Evolutionary conservation across 2,888 invertebrate genomes (phyloP), one percentile per base, ranked within the genome.

Genomic region (Papilio demoleus): DNA sequence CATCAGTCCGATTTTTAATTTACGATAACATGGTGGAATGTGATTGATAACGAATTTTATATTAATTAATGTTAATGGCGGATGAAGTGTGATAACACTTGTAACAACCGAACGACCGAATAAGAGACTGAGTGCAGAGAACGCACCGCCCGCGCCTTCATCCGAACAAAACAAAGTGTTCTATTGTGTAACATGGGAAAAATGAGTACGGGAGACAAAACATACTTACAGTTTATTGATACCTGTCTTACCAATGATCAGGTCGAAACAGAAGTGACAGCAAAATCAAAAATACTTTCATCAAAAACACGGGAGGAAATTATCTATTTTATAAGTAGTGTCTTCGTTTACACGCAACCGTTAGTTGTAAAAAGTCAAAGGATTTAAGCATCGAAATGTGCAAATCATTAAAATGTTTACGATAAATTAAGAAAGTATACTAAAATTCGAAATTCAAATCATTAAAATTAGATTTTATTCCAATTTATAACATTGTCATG

Each of bases 181-280:
- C 86, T 79, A 90, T 90, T 90, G 89, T 90, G 79, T 73, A 79
- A 83, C 87, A 87, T 92, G 92, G 86, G 91, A 92, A 91, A 86
- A 86, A 74, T 84, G 75, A 83, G 81, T 82, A 87, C 84, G 86
- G 87, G 83, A 87, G 81, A 83, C 84, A 83, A 81, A 82, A 82
- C 78, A 78, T 73, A 73, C 79, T 65, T 67, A 72, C 72, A 73
- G 71, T 73, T 73, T 73, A 72, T 70, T 72, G 72, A 72, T 70
- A 69, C 71, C 70, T 70, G 70, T 68, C 67, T 65, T 74, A 66
- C 27, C 42, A 62, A 45, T 36, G 42, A 59, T 36, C 47, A 64
- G 19, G 38, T 34, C 56, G 45, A 24, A 19, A 38, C 36, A 50
- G 47, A 63, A 36, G 9, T 50, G 24, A 58, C 17, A 36, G 34